Evolutionary conservation across 2,888 invertebrate species (phyloP).

Genomic region (Elmis aenea): DNA sequence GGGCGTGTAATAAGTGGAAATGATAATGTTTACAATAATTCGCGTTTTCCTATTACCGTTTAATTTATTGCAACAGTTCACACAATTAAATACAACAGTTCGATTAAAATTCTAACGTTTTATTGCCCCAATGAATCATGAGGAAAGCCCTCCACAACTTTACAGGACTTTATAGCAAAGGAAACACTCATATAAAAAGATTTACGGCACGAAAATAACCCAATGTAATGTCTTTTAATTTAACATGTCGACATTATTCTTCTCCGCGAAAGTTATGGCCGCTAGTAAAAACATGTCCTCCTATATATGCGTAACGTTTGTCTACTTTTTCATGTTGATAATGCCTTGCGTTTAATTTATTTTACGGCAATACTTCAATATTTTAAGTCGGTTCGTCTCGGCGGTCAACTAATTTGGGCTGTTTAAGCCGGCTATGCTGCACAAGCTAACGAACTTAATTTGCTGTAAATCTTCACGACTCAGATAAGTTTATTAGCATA

Average conservation of each 20-base stretch:
- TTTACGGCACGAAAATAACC: conserved; percentile 41
- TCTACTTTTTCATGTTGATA: conserved; percentile 11
- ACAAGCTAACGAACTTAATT: too few species aligned
- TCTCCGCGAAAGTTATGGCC: conserved; percentile 29
- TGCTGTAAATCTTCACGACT: too few species aligned
- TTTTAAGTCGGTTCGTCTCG: too few species aligned
- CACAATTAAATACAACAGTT: too few species aligned
- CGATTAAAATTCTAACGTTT: conserved; percentile 4
- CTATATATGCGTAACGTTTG: conserved; percentile 7
- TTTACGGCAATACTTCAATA: too few species aligned
- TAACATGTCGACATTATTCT: conserved; percentile 40
- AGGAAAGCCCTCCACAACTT: conserved; percentile 28
- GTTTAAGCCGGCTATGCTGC: too few species aligned
- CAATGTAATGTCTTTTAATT: conserved; percentile 43
- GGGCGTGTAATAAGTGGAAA: too few species aligned
- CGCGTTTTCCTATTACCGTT: too few species aligned
- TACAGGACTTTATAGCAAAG: conserved; percentile 35
- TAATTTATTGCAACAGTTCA: too few species aligned
- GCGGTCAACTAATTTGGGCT: conserved; percentile 10
- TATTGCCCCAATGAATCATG: conserved; percentile 20
- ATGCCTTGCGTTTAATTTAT: conserved; percentile 7
- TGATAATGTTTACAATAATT: too few species aligned
- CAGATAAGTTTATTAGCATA: too few species aligned
- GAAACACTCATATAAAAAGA: conserved; percentile 44
- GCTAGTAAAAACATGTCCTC: conserved; percentile 18